Base-by-base conservation (phyloP, 2,888 invertebrate genomes). In the Plagodis dolabraria region DNA sequence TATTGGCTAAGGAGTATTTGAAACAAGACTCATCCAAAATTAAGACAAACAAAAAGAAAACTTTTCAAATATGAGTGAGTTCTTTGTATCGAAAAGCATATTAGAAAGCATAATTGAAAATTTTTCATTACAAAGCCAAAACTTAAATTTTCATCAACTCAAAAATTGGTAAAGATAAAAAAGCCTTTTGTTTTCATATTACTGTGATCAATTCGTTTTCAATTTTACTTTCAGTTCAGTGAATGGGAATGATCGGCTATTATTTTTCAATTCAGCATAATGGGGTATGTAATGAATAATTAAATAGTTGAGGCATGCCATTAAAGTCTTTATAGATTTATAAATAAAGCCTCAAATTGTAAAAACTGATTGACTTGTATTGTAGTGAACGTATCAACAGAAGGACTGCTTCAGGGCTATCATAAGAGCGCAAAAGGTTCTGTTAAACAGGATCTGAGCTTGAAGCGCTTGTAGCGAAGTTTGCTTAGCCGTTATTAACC, bases 251-350 rank as follows among this genome's bases (percentile, higher is more conserved):
- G 67, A 71, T 74, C 65, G 67, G 67, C 64, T 74, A 76, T 72
- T 76, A 76, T 78, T 75, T 77, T 77, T 71, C 70, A 63, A 76
- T 71, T 71, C 73, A 72, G 70, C 70, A 70, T 52, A 72, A 73
- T 64, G 68, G 57, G 61, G 62, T 60, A 54, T 69, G 65, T 71
- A 70, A 75, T 71, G 57, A 50, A 47, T 53, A 50, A 40, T 63
- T 64, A 54, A 57, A 63, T 58, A 55, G 45, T 51, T 38, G 68
- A 54, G 48, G 63, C 67, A 55, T 59, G 42, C 47, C 36, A 60
- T 33, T 60, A 46, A 33, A 42, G 38, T 47, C 69, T 64, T 65
- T 74, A 69, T 60, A 53, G 46, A 12, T 36, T 12, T 34, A 6
- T 51, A 33, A 47, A 55, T 64, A 73, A 54, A 61, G 75, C 64